Conservation (phyloP, 2,888 invertebrate species). For the Harmothoe impar region DNA sequence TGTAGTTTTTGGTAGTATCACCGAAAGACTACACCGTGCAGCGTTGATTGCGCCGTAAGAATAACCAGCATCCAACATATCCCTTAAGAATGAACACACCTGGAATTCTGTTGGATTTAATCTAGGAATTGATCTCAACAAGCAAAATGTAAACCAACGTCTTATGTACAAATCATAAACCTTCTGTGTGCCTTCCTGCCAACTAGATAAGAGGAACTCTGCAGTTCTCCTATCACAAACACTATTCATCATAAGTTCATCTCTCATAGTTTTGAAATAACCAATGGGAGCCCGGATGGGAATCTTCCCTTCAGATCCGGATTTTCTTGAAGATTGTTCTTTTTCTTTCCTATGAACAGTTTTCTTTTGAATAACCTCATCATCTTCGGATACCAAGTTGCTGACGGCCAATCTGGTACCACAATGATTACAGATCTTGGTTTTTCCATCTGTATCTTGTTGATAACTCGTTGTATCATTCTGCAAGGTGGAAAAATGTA, state of each 20-base stretch:
- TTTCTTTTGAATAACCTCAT: background rate
- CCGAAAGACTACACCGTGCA: background rate
- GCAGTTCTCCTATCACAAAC: background rate
- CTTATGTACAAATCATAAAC: background rate
- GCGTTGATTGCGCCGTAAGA: background rate
- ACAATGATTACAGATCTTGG: background rate
- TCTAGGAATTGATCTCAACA: background rate
- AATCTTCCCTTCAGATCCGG: background rate
- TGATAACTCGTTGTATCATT: background rate
- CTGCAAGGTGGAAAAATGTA: slow-evolving; percentile 45
- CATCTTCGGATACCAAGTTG: background rate
- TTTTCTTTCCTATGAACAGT: background rate
- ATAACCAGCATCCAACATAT: background rate
- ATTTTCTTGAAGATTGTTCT: background rate
- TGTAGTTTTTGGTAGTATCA: too few species aligned
- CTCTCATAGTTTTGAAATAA: background rate
- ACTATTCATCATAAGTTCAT: background rate
- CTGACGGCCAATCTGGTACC: slow-evolving; percentile 2
- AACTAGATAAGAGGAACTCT: background rate
- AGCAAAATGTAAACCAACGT: background rate
- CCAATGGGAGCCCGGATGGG: background rate
- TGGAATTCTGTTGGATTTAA: background rate
- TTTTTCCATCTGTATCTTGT: background rate
- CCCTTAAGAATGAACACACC: background rate
- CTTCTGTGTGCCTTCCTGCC: background rate